phyloP scores from a whole-genome alignment of 2,797 vertebrate genomes.

The Characodon lateralis region DNA sequence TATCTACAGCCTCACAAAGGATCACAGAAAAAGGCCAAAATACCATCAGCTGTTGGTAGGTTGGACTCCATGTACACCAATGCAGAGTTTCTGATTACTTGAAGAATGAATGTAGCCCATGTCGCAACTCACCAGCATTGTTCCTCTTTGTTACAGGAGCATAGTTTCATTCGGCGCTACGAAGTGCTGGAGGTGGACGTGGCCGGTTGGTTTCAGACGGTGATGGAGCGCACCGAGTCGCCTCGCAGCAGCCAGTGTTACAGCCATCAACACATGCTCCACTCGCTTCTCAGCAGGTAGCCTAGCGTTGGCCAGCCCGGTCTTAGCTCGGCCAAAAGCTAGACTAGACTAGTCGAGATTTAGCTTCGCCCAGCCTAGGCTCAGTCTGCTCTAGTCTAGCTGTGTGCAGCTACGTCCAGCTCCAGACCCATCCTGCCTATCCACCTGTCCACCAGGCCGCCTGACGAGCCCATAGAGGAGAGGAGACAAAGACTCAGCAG shows the following conservation, averaged over 20 bases:
- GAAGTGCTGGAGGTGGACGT: conserved; percentile 94
- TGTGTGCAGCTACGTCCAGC: conserved; percentile 57
- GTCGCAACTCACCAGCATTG: not conserved
- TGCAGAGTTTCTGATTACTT: not conserved
- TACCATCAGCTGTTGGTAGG: conserved; percentile 95
- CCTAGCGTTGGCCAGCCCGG: conserved; percentile 54
- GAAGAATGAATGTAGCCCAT: not conserved
- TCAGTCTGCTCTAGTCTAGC: conserved; percentile 62
- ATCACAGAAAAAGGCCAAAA: conserved; percentile 99
- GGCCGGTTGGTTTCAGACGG: conserved; percentile 93
- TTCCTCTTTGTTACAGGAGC: conserved; percentile 79
- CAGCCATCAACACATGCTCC: conserved; percentile 91
- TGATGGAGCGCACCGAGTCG: conserved; percentile 96
- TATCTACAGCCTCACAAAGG: conserved; percentile 92
- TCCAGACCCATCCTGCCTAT: conserved; percentile 45
- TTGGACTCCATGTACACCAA: not conserved
- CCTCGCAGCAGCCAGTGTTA: conserved; percentile 92
- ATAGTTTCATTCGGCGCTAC: conserved; percentile 91
- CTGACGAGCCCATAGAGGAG: conserved; percentile 46
- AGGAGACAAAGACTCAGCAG: conserved; percentile 24
- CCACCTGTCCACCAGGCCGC: conserved; percentile 56
- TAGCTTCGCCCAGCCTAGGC: conserved; percentile 62
- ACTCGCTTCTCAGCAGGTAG: conserved; percentile 97
- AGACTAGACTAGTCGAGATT: conserved; percentile 57
- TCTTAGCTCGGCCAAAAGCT: conserved; percentile 49